Evolutionary conservation across 2,888 invertebrate genomes (phyloP), one percentile per base, ranked within the genome.

Genomic region (Tanaodytes sp.): DNA sequence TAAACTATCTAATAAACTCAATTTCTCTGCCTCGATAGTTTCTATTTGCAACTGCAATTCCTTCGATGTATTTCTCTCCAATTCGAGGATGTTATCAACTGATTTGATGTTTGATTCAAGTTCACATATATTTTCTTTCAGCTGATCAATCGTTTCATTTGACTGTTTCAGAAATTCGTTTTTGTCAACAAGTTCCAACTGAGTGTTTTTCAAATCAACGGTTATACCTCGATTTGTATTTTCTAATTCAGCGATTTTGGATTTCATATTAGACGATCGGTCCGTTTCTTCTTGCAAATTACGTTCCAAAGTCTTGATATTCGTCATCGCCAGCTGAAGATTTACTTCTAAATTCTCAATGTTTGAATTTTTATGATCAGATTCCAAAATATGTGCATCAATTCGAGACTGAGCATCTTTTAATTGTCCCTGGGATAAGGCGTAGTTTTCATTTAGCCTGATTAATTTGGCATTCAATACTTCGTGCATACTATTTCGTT

Each of bases 141-240:
- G 55, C 39, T 64, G 11, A 27, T 42, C 18, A 15, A 43, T 8
- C 4, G 20, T 1, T 18, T 61, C 37, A 20, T 54, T 55, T 1
- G 43, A 49, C 8, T 54, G 30, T 15, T 6, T 23, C 12, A 55
- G 12, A 6, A 37, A 14, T 19, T 1, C 15, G 8, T 9, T 58
- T 48, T 71, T 27, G n/a, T 59, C 15, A 12, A 12, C n/a, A 8
- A 71, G 45, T 11, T 68, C 42, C 1, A 15, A 1, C 55, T 71
- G 31, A 4, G 27, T 27, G 12, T 31, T n/a, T 46, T 54, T 45
- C 9, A 66, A 46, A 12, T 14, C 6, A 2, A 9, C 16, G 0
- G 20, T 12, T 12, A 61, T 14, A 16, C 40, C 19, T 11, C 18
- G 15, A 14, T 62, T 65, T 16, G 64, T 62, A 0, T 19, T 37